These are phyloP conservation scores for Miltochrista miniata DNA, from an alignment of 2,888 invertebrate genomes.

Conservation along the genomic window DNA sequence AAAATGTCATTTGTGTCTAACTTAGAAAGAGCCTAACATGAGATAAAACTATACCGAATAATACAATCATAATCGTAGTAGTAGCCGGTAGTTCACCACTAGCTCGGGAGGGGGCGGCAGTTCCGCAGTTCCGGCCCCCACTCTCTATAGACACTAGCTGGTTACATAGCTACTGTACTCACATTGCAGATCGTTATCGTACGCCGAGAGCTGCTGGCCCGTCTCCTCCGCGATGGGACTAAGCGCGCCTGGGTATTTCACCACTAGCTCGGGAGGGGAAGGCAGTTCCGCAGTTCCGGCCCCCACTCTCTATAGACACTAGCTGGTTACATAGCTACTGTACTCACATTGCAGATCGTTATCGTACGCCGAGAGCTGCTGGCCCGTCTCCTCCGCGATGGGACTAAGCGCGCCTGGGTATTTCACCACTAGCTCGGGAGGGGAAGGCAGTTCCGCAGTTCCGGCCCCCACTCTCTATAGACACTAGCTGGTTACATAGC, in stretches of 20 bases:
- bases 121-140: conserved; percentile 43
- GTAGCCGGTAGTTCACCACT: conserved; percentile 65
- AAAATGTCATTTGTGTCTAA: too few species aligned
- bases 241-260: conserved; percentile 70
- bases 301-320: conserved; percentile 54
- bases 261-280: conserved; percentile 68
- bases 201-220: conserved; percentile 66
- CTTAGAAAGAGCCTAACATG: too few species aligned
- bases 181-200: conserved; percentile 69
- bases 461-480: conserved; percentile 50
- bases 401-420: conserved; percentile 75
- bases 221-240: conserved; percentile 77
- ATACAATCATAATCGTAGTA: too few species aligned
- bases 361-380: conserved; percentile 72
- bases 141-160: conserved; percentile 62
- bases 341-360: conserved; percentile 66
- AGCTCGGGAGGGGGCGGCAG: conserved; percentile 67
- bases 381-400: conserved; percentile 72
- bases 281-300: conserved; percentile 40
- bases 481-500: conserved; percentile 71
- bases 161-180: too few species aligned
- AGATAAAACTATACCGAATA: too few species aligned
- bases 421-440: conserved; percentile 67
- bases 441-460: conserved; percentile 52
- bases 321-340: too few species aligned